These are phyloP conservation scores for Dyspetes luteomarginatus DNA, from an alignment of 2,888 invertebrate species.

Conservation along the genomic window DNA sequence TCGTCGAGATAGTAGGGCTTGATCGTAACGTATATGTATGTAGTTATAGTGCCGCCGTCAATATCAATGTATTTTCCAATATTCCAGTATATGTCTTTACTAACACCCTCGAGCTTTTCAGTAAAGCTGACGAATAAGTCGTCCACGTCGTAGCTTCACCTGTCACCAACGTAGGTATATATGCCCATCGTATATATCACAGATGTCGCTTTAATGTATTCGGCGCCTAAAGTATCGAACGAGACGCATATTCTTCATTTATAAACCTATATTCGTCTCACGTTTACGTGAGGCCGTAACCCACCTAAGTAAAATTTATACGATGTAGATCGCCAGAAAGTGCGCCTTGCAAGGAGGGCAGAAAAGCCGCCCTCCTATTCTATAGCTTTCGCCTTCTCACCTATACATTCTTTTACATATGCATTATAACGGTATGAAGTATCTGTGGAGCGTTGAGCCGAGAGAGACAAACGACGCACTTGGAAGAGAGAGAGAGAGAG, in stretches of 20 bases:
- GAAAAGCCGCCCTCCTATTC: constrained; percentile 34
- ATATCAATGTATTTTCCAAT: constrained; percentile 27
- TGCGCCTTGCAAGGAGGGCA: constrained; percentile 29
- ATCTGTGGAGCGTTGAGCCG: too few relatives aligned
- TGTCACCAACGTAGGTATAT: constrained; percentile 32
- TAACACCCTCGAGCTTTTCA: constrained; percentile 1
- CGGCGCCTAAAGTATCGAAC: constrained; percentile 75
- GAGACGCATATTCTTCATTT: constrained; percentile 47
- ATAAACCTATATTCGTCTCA: constrained; percentile 60
- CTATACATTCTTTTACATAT: constrained; percentile 25
- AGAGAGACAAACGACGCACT: too few relatives aligned
- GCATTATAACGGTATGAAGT: neutral
- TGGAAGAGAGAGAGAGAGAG: too few relatives aligned
- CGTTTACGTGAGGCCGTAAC: constrained; percentile 58
- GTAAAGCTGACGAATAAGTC: constrained; percentile 42
- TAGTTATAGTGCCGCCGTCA: constrained; percentile 14
- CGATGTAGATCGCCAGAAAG: constrained; percentile 64
- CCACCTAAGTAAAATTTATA: constrained; percentile 62
- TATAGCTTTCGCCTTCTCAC: constrained; percentile 16
- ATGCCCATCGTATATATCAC: constrained; percentile 21
- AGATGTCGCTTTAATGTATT: constrained; percentile 75
- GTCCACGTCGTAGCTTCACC: constrained; percentile 45
- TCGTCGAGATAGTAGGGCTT: neutral
- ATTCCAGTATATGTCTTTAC: neutral
- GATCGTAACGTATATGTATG: neutral